These are phyloP conservation scores for Chaitophorus viminalis DNA, from an alignment of 2,888 invertebrate species.

Conservation along the genomic window DNA sequence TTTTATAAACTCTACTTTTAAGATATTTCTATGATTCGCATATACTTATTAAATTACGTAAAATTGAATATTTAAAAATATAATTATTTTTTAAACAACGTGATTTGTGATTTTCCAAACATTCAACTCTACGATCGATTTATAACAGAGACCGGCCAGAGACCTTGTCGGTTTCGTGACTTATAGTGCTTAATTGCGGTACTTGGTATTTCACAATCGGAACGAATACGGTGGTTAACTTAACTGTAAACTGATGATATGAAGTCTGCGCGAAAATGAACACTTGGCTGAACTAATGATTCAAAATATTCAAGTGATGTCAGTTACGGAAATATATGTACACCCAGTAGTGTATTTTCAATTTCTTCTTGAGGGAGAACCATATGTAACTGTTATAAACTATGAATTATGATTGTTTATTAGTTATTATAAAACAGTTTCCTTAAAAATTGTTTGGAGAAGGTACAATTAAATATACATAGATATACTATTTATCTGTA, in stretches of 20 bases:
- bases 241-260: conserved; percentile 53
- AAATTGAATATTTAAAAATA: neutral
- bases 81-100: neutral
- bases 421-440: too few relatives aligned
- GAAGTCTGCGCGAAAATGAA: neutral
- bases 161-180: conserved; percentile 40
- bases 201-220: conserved; percentile 42
- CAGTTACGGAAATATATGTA: neutral
- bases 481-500: too few relatives aligned
- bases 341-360: too few relatives aligned
- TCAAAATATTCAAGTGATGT: conserved; percentile 21
- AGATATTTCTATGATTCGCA: too few relatives aligned
- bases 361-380: too few relatives aligned
- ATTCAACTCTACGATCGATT: conserved; percentile 15
- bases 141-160: neutral
- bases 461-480: too few relatives aligned
- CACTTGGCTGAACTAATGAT: conserved; percentile 48
- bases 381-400: too few relatives aligned
- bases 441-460: too few relatives aligned
- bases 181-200: conserved; percentile 27
- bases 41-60: too few relatives aligned
- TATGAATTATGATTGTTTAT: too few relatives aligned
- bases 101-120: neutral
- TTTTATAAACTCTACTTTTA: too few relatives aligned
- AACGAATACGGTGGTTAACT: conserved; percentile 38